Evolutionary conservation across 2,797 vertebrate species (phyloP).

Genomic region (Podarcis siculus): DNA sequence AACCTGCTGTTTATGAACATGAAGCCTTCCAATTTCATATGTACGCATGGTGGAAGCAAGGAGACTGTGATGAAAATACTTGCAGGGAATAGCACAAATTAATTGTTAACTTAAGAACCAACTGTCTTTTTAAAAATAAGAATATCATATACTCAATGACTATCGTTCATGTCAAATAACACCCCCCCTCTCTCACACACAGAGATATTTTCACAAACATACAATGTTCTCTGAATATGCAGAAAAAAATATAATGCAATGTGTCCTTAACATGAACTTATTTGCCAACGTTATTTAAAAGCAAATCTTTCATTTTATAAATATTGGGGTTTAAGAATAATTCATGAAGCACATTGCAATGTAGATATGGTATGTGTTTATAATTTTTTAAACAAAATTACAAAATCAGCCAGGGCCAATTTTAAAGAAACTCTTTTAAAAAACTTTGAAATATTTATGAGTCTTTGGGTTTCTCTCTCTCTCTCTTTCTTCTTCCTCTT

Average conservation of each 20-base stretch:
- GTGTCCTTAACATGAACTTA: conserved; percentile 16
- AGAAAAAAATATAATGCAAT: background rate
- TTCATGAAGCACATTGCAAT: conserved; percentile 34
- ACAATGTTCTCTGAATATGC: background rate
- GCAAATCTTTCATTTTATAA: conserved; percentile 28
- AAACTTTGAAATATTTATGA: rapidly evolving
- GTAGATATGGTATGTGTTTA: conserved; percentile 33
- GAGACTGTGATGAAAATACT: background rate
- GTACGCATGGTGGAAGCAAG: background rate
- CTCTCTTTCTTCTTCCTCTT: background rate
- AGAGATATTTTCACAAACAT: background rate
- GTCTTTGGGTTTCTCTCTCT: background rate
- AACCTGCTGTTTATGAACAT: background rate
- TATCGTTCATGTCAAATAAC: background rate
- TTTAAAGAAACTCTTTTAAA: conserved; percentile 32
- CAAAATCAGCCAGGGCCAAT: conserved; percentile 25
- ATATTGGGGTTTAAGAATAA: conserved; percentile 2
- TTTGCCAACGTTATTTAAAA: background rate
- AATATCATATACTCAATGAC: background rate
- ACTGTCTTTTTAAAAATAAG: background rate
- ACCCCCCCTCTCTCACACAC: background rate
- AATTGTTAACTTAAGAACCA: background rate
- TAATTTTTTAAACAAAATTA: background rate
- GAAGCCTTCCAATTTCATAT: background rate
- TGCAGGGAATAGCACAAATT: background rate